Percentiles rank a stretch among this genome's conserved stretches.
Conservation (phyloP, 1,140 invertebrate genomes). For the Drosophila elegans region DNA sequence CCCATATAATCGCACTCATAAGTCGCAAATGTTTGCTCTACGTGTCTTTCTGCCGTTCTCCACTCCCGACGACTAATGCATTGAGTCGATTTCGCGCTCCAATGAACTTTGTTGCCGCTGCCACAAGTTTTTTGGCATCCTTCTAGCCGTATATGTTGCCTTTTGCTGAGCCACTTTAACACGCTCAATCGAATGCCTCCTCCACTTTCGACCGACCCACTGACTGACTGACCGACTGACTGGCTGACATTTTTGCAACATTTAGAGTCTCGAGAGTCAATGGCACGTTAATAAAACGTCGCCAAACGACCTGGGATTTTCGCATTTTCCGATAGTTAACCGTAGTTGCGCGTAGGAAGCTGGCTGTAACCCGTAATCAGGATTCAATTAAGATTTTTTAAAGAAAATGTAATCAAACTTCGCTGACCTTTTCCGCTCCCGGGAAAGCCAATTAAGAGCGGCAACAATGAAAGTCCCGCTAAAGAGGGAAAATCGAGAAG, state of each 20-base stretch:
- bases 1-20: slow-evolving; percentile 8
- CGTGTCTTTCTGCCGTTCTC: slow-evolving; percentile 57
- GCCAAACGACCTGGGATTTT: slow-evolving; percentile 29
- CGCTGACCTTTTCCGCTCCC: slow-evolving; percentile 26
- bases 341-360: slow-evolving; percentile 15
- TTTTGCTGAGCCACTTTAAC: slow-evolving; percentile 67
- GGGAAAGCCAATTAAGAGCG: slow-evolving; percentile 63
- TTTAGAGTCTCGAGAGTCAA: slow-evolving; percentile 56
- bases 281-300: slow-evolving; percentile 63
- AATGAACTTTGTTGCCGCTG: slow-evolving; percentile 64
- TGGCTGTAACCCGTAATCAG: slow-evolving; percentile 30
- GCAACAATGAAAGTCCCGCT: slow-evolving; percentile 18
- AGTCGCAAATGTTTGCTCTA: slow-evolving; percentile 74
- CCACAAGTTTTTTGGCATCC: slow-evolving; percentile 59
- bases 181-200: slow-evolving; percentile 74
- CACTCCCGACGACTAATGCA: slow-evolving; percentile 60
- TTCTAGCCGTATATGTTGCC: slow-evolving; percentile 12
- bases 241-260: slow-evolving; percentile 35
- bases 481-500: not conserved
- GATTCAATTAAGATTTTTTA: slow-evolving; percentile 39
- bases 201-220: slow-evolving; percentile 29
- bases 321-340: slow-evolving; percentile 40
- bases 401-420: slow-evolving; percentile 44
- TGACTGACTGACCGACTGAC: slow-evolving; percentile 8
- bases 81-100: slow-evolving; percentile 79